Evolutionary conservation across 2,797 vertebrate species (phyloP).

Genomic region (Oceanodroma leucorhoa): DNA sequence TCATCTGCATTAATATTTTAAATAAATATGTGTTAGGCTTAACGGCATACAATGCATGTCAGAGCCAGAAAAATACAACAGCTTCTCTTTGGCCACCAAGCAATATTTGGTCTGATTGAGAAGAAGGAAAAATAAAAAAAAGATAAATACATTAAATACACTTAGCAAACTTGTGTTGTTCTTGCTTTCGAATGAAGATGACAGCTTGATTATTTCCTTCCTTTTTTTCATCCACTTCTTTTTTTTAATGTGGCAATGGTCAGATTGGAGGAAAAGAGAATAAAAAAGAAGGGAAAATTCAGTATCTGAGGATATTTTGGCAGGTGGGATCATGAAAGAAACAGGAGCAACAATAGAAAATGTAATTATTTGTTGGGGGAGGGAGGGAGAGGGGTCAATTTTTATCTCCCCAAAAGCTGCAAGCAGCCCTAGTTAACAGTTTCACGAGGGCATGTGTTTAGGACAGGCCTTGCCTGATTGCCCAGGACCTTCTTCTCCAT

Average conservation of each 20-base stretch:
- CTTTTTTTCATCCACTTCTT: neutral
- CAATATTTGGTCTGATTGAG: neutral
- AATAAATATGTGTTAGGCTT: conserved; percentile 43
- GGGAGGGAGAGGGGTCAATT: neutral
- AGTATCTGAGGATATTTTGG: neutral
- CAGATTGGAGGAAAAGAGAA: neutral
- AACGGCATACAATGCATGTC: rapidly evolving
- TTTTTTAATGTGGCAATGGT: neutral
- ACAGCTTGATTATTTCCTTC: neutral
- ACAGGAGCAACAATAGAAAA: neutral
- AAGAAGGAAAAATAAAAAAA: neutral
- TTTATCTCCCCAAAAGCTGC: neutral
- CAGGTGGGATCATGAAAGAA: neutral
- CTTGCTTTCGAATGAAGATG: neutral
- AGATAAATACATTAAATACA: neutral
- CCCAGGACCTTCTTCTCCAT: neutral
- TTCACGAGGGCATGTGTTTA: neutral
- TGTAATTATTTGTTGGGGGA: neutral
- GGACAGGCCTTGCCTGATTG: neutral
- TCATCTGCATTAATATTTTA: conserved; percentile 48
- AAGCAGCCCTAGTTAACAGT: neutral
- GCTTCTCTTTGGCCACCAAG: neutral
- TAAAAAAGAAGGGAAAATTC: neutral
- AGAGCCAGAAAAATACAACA: neutral
- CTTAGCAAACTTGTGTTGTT: neutral